Evolutionary conservation across 1,140 invertebrate species (phyloP).

Genomic region (Linepithema humile): DNA sequence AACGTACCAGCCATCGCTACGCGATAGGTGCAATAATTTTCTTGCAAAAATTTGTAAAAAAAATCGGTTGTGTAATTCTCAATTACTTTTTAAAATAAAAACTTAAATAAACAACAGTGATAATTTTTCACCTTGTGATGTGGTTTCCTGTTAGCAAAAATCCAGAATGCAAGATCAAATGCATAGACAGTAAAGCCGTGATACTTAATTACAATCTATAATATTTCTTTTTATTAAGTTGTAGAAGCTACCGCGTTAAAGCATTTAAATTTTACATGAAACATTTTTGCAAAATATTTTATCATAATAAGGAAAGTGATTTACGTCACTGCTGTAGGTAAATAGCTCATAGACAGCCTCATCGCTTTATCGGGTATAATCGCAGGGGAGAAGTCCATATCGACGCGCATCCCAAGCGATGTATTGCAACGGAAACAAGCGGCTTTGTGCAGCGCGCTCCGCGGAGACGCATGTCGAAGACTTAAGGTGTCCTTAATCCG

Average conservation of each 20-base stretch:
- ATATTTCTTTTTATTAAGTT: too few species aligned
- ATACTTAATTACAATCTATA: too few species aligned
- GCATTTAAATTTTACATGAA: not conserved
- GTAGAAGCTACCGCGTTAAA: too few species aligned
- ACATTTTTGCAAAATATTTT: not conserved
- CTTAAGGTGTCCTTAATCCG: slow-evolving; percentile 71
- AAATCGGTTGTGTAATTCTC: not conserved
- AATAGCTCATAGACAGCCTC: not conserved
- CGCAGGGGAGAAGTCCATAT: not conserved
- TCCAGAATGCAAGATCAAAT: too few species aligned
- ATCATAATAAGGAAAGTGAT: not conserved
- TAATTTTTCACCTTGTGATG: not conserved
- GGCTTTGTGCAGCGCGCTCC: slow-evolving; percentile 52
- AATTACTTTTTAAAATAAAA: not conserved
- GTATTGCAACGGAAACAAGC: slow-evolving; percentile 39
- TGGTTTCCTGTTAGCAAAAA: not conserved
- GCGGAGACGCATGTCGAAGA: slow-evolving; percentile 65
- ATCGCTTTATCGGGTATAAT: not conserved
- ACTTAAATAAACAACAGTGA: not conserved
- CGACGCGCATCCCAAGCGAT: not conserved
- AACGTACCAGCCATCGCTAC: not conserved
- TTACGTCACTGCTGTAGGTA: not conserved
- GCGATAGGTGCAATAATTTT: not conserved
- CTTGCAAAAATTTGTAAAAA: not conserved
- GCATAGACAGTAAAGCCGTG: too few species aligned